Conservation (phyloP, 2,797 vertebrate species). For the Lycodopsis pacificus region DNA sequence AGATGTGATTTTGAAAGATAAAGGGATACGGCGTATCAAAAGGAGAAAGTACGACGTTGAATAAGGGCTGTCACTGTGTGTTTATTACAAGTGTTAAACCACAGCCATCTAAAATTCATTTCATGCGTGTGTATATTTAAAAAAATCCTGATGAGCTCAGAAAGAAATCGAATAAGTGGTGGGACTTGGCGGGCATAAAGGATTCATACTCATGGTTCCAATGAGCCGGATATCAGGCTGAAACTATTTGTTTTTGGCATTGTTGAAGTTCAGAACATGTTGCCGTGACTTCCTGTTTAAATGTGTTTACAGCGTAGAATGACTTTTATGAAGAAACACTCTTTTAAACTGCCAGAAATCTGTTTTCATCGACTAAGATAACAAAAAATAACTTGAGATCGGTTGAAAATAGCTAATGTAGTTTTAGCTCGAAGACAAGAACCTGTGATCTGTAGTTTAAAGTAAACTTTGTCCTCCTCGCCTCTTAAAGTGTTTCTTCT, state of each 20-base stretch:
- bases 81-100: constrained; percentile 21
- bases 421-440: not conserved
- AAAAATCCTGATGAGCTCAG: not conserved
- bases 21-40: constrained; percentile 25
- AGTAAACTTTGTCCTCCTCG: not conserved
- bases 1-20: constrained; percentile 27
- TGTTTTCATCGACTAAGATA: not conserved
- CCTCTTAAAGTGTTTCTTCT: not conserved
- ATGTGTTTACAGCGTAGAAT: constrained; percentile 30
- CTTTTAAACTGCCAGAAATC: constrained; percentile 13
- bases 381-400: not conserved
- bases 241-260: constrained; percentile 8
- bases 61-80: not conserved
- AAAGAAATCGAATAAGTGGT: not conserved
- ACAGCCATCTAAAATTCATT: constrained; percentile 21
- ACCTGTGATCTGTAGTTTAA: not conserved
- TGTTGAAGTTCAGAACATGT: constrained; percentile 10
- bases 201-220: constrained; percentile 3
- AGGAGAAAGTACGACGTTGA: constrained; percentile 10
- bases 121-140: constrained; percentile 13
- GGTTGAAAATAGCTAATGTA: not conserved
- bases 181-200: not conserved
- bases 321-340: constrained; percentile 18
- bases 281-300: constrained; percentile 17
- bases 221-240: constrained; percentile 3